Conservation (phyloP, 2,113 vertebrate species). For the Rhynchopsitta pachyrhyncha region DNA sequence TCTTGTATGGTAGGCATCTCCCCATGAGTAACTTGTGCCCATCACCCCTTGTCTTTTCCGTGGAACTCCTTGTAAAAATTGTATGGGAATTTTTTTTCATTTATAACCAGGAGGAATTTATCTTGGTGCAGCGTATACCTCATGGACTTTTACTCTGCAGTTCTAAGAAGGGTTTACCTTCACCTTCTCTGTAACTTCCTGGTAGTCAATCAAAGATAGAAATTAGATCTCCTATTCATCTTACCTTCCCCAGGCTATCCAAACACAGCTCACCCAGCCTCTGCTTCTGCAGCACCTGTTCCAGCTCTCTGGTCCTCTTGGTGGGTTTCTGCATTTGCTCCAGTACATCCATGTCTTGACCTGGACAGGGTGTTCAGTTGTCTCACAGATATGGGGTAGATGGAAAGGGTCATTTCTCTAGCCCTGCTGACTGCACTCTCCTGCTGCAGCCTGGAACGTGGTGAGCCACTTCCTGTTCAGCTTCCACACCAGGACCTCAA, state of each 20-base stretch:
- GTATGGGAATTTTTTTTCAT: background rate
- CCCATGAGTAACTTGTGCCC: background rate
- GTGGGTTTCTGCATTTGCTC: background rate
- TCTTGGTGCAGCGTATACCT: background rate
- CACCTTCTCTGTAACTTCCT: background rate
- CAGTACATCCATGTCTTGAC: background rate
- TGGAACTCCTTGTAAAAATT: background rate
- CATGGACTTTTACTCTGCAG: background rate
- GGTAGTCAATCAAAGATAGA: rapidly evolving
- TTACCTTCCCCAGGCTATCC: background rate
- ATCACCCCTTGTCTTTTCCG: background rate
- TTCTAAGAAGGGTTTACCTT: background rate
- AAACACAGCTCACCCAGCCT: background rate
- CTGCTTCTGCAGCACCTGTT: background rate
- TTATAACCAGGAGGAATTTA: background rate
- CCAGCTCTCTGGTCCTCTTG: rapidly evolving
- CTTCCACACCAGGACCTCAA: background rate
- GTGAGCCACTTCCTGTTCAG: background rate
- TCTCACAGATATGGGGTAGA: rapidly evolving
- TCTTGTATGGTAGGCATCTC: background rate
- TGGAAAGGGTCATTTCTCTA: rapidly evolving
- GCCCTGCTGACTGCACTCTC: background rate
- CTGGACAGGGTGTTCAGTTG: rapidly evolving
- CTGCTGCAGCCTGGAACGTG: background rate
- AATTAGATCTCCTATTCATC: background rate